Conservation (phyloP, 2,797 vertebrate species). For the Aphelocoma californica region DNA sequence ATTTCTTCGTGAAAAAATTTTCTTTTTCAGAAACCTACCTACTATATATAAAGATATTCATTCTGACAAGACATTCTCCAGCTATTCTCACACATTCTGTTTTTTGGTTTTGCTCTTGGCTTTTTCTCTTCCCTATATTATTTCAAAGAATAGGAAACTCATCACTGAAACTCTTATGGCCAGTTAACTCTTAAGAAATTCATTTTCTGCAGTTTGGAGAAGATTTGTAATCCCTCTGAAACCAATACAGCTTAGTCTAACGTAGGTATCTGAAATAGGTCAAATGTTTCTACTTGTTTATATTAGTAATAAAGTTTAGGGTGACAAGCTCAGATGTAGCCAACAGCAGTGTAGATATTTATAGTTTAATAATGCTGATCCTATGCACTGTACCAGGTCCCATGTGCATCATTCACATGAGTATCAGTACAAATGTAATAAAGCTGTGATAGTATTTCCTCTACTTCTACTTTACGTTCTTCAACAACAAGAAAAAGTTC, state of each 20-base stretch:
- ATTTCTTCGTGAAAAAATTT: not conserved
- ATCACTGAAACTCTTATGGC: not conserved
- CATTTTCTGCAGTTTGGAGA: not conserved
- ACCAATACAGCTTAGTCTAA: not conserved
- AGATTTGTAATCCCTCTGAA: not conserved
- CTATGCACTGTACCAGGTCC: not conserved
- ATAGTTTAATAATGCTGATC: not conserved
- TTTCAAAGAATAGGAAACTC: not conserved
- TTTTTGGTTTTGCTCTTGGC: not conserved
- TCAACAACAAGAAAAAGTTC: not conserved
- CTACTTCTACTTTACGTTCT: not conserved
- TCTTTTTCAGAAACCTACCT: not conserved
- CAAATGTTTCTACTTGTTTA: not conserved
- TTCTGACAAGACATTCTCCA: not conserved
- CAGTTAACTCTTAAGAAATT: not conserved
- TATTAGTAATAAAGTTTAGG: not conserved
- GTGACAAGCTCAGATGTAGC: not conserved
- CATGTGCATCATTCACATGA: not conserved
- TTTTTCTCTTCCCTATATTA: not conserved
- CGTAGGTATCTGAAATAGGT: not conserved
- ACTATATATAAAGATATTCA: not conserved
- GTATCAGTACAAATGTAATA: not conserved
- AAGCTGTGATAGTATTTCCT: not conserved
- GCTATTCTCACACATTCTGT: not conserved
- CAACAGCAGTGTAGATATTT: not conserved